Percentiles rank a stretch among this genome's conserved stretches.
Conservation (phyloP, 2,888 invertebrate genomes). For the Apodemia mormo region DNA sequence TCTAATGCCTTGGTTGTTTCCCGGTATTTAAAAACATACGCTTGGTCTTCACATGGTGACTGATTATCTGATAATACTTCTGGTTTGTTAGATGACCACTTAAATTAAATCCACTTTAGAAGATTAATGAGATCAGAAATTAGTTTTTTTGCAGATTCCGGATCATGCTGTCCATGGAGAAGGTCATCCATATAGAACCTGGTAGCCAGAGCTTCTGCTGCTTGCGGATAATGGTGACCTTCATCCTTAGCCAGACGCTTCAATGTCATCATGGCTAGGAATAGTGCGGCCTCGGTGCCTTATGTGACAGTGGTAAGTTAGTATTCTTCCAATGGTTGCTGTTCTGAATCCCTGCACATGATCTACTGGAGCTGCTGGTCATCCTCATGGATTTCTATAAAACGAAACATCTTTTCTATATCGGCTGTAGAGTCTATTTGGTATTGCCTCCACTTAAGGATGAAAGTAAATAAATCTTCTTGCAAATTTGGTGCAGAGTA, state of each 20-base stretch:
- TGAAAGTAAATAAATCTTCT: slow-evolving; percentile 12
- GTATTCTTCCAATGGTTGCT: slow-evolving; percentile 20
- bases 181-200: no score
- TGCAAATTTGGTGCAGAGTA: slow-evolving; percentile 18
- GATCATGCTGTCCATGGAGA: no score
- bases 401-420: slow-evolving; percentile 11
- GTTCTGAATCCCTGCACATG: neutral
- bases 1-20: neutral
- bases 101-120: slow-evolving; percentile 19
- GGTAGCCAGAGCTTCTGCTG: slow-evolving; percentile 2
- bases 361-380: slow-evolving; percentile 12
- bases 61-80: no score
- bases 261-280: slow-evolving; percentile 38
- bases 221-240: slow-evolving; percentile 24
- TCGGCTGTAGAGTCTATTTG: slow-evolving; percentile 10
- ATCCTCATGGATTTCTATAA: slow-evolving; percentile 8
- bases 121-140: no score
- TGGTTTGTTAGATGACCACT: slow-evolving; percentile 19
- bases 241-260: slow-evolving; percentile 33
- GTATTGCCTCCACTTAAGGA: slow-evolving; percentile 18
- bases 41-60: no score
- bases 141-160: no score
- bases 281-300: slow-evolving; percentile 35
- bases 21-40: slow-evolving; percentile 9
- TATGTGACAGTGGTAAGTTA: slow-evolving; percentile 24